phyloP scores from a whole-genome alignment of 2,113 vertebrate genomes.

The Rhinichthys klamathensis region DNA sequence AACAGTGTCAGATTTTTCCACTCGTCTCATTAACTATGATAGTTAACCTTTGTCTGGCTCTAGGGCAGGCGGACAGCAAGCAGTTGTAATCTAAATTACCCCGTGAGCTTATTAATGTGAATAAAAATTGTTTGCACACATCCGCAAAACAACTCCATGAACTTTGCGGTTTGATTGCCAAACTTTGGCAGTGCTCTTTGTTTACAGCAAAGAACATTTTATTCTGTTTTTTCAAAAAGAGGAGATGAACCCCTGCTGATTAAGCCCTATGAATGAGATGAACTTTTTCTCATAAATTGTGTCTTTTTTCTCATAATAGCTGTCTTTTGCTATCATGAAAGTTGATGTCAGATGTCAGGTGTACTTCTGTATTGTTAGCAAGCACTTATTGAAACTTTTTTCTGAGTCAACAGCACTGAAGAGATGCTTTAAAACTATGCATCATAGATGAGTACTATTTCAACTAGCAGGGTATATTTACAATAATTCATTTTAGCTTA shows the following conservation, averaged over 20 bases:
- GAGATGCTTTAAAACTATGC: slow-evolving; percentile 2
- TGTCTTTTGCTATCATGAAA: slow-evolving; percentile 11
- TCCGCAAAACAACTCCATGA: neutral
- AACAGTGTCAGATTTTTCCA: slow-evolving; percentile 34
- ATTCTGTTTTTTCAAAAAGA: neutral
- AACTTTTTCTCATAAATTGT: slow-evolving; percentile 26
- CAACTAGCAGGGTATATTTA: slow-evolving; percentile 1
- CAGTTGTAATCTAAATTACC: slow-evolving; percentile 25
- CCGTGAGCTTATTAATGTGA: neutral
- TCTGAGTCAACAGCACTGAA: slow-evolving; percentile 8
- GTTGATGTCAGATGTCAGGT: slow-evolving; percentile 14
- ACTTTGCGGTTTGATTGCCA: neutral
- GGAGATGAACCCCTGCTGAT: neutral
- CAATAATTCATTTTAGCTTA: neutral
- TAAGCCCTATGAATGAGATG: neutral
- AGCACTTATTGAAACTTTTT: neutral
- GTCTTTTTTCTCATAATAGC: slow-evolving; percentile 17
- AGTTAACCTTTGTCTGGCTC: slow-evolving; percentile 44
- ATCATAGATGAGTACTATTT: neutral
- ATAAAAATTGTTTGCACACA: neutral
- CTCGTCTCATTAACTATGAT: slow-evolving; percentile 44
- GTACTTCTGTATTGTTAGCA: slow-evolving; percentile 16
- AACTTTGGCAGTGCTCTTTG: neutral
- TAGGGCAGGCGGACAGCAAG: slow-evolving; percentile 4
- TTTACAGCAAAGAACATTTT: neutral